Conservation (phyloP, 2,113 vertebrate species). For the Ctenodactylus gundi region DNA sequence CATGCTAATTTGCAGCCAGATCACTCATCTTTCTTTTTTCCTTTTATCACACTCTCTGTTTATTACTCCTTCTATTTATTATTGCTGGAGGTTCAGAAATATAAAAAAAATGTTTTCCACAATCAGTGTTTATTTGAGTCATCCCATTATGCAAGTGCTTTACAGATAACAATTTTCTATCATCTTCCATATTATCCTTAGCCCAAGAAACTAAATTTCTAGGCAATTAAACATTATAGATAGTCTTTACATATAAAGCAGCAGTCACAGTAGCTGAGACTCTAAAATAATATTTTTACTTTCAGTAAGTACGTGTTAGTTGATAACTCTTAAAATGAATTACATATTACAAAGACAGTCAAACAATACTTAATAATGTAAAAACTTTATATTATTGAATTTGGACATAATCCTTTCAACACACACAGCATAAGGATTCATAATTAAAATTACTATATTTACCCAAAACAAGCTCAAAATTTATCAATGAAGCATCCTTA, state of each 20-base stretch:
- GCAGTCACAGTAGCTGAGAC: slow-evolving; percentile 36
- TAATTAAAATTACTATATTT: slow-evolving; percentile 49
- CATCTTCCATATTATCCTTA: not conserved
- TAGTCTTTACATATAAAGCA: not conserved
- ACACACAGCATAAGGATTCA: not conserved
- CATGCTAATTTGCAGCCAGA: not conserved
- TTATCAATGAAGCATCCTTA: not conserved
- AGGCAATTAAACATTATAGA: not conserved
- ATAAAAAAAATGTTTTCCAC: slow-evolving; percentile 24
- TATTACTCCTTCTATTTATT: not conserved
- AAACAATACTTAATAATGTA: slow-evolving; percentile 52
- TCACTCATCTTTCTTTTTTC: not conserved
- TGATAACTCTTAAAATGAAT: slow-evolving; percentile 52
- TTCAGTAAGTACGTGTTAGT: not conserved
- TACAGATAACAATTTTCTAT: not conserved
- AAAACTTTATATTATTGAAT: slow-evolving; percentile 46
- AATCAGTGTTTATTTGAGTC: too few species aligned
- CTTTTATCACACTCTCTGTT: not conserved
- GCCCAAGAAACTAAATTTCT: slow-evolving; percentile 34
- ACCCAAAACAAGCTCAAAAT: not conserved
- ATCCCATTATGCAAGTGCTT: too few species aligned
- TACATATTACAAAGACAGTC: slow-evolving; percentile 56
- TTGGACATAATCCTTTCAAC: slow-evolving; percentile 36
- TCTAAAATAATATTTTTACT: slow-evolving; percentile 29
- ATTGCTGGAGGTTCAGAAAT: not conserved